A percentile compares a stretch with the other conserved stretches of the same genome.
Conservation (phyloP, 1,140 invertebrate genomes). For the Calephelis virginiensis region DNA sequence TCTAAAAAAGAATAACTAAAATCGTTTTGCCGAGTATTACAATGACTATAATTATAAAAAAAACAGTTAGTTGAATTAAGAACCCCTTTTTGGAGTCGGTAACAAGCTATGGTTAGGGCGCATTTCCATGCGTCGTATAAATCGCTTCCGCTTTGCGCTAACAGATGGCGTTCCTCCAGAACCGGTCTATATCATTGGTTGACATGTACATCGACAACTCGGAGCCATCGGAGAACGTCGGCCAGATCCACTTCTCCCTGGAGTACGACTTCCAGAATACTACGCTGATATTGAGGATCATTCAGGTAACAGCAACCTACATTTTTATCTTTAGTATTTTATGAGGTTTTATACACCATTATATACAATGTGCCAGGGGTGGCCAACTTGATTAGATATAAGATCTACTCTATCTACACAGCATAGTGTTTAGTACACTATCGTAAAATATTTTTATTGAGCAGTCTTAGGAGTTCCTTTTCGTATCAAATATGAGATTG, state of each 20-base stretch:
- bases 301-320: constrained; percentile 83
- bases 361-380: too few relatives aligned
- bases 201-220: constrained; percentile 97
- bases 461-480: too few relatives aligned
- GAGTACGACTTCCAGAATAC: constrained; percentile 97
- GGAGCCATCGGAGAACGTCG: constrained; percentile 93
- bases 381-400: too few relatives aligned
- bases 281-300: constrained; percentile 93
- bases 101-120: neutral
- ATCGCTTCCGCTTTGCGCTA: constrained; percentile 43
- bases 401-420: too few relatives aligned
- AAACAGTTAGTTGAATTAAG: too few relatives aligned
- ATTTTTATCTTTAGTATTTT: neutral
- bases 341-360: neutral
- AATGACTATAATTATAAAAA: too few relatives aligned
- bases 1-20: too few relatives aligned
- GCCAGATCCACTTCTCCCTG: constrained; percentile 96
- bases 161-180: constrained; percentile 88
- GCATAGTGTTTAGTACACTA: too few relatives aligned
- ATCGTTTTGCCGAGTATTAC: too few relatives aligned
- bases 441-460: too few relatives aligned
- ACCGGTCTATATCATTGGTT: constrained; percentile 93
- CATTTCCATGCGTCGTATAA: constrained; percentile 27
- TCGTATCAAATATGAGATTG: too few relatives aligned
- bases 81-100: too few relatives aligned